These are phyloP conservation scores for Pecten maximus DNA, from an alignment of 2,888 invertebrate species.

Conservation along the genomic window DNA sequence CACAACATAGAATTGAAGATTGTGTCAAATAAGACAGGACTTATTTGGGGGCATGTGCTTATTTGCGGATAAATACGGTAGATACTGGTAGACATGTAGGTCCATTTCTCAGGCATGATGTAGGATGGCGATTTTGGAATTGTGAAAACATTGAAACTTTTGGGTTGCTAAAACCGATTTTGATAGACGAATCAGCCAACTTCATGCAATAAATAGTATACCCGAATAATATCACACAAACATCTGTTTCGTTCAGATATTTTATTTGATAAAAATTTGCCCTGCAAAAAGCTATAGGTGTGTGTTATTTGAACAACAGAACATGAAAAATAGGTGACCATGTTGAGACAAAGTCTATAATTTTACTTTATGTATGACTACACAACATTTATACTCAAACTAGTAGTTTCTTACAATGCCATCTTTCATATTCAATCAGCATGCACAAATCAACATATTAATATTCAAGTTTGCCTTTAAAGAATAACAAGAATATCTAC, in stretches of 20 bases:
- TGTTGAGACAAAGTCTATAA: not conserved
- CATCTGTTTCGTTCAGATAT: not conserved
- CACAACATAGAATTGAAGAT: too few relatives aligned
- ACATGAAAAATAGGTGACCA: not conserved
- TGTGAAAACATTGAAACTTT: too few relatives aligned
- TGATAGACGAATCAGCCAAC: too few relatives aligned
- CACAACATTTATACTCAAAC: not conserved
- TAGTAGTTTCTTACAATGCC: slow-evolving; percentile 7
- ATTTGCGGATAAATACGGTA: too few relatives aligned
- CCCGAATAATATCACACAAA: not conserved
- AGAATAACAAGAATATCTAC: not conserved
- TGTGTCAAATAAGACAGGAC: too few relatives aligned
- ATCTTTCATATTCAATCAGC: not conserved
- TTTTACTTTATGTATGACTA: not conserved
- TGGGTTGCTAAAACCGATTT: too few relatives aligned
- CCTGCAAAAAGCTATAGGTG: slow-evolving; percentile 8
- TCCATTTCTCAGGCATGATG: too few relatives aligned
- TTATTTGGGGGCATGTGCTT: too few relatives aligned
- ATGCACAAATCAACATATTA: slow-evolving; percentile 6
- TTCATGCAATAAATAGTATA: too few relatives aligned
- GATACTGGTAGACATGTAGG: too few relatives aligned
- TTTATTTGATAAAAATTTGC: slow-evolving; percentile 8
- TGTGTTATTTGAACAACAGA: slow-evolving; percentile 1
- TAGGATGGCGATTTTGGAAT: too few relatives aligned
- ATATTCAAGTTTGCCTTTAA: not conserved